A percentile compares a stretch with the other conserved stretches of the same genome.
These are phyloP conservation scores for Rhyzopertha dominica DNA, from an alignment of 1,140 invertebrate species.

Conservation along the genomic window DNA sequence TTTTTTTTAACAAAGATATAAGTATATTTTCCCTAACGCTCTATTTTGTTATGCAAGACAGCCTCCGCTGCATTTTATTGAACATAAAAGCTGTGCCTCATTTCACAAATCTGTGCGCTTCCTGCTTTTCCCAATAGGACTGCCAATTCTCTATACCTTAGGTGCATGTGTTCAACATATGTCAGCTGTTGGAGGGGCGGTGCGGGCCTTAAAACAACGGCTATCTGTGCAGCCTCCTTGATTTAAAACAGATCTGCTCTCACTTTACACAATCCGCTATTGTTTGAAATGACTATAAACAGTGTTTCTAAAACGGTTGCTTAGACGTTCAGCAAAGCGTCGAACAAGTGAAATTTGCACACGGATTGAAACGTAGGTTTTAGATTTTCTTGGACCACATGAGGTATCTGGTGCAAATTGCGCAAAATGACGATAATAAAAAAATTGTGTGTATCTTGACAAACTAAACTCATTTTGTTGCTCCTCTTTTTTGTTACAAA, in stretches of 20 bases:
- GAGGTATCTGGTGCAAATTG: too few species aligned
- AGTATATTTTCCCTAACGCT: neutral
- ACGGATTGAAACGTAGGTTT: too few species aligned
- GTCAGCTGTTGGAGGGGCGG: constrained; percentile 10
- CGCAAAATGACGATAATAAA: too few species aligned
- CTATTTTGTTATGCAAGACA: too few species aligned
- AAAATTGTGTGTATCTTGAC: too few species aligned
- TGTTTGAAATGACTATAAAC: constrained; percentile 5
- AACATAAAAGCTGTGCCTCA: neutral
- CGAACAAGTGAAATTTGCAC: too few species aligned
- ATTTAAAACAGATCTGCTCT: constrained; percentile 16
- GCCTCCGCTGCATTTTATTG: neutral
- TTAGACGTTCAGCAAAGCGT: constrained; percentile 17
- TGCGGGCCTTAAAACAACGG: neutral
- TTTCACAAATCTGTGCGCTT: neutral
- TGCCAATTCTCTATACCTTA: constrained; percentile 5
- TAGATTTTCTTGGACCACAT: too few species aligned
- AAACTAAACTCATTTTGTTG: too few species aligned
- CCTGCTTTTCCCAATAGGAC: neutral
- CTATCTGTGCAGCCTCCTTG: constrained; percentile 3
- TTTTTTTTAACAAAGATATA: constrained; percentile 25
- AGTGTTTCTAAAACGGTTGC: neutral
- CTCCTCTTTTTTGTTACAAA: too few species aligned
- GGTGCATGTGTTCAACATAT: constrained; percentile 17
- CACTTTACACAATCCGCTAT: constrained; percentile 17